Evolutionary conservation across 2,888 invertebrate genomes (phyloP).

Genomic region (Drosophila histrio): DNA sequence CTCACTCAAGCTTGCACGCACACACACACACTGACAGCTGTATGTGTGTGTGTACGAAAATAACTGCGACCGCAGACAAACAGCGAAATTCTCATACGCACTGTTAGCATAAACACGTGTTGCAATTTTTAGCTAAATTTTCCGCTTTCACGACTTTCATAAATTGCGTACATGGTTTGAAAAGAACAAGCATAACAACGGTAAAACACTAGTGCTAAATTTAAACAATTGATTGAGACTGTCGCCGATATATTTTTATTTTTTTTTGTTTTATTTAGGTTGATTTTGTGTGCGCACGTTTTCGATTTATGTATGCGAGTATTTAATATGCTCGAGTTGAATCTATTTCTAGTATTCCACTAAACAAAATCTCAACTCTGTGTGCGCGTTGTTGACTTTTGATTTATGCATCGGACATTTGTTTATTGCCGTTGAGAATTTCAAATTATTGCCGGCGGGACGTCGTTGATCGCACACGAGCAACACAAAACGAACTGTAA

Average conservation of each 20-base stretch:
- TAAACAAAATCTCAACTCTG: slow-evolving; percentile 1
- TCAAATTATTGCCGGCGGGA: slow-evolving; percentile 43
- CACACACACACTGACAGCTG: not conserved
- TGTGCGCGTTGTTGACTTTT: slow-evolving; percentile 31
- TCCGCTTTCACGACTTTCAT: slow-evolving; percentile 53
- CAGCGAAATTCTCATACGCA: slow-evolving; percentile 65
- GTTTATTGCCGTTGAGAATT: slow-evolving; percentile 52
- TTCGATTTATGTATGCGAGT: slow-evolving; percentile 44
- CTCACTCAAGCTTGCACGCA: slow-evolving; percentile 35
- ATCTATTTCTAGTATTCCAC: slow-evolving; percentile 39
- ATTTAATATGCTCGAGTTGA: slow-evolving; percentile 33
- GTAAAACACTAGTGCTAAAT: slow-evolving; percentile 33
- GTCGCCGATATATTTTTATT: slow-evolving; percentile 51
- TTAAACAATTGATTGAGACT: slow-evolving; percentile 52
- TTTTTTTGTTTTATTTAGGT: no score
- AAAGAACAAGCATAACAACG: slow-evolving; percentile 25
- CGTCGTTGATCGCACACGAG: slow-evolving; percentile 22
- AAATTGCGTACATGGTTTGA: slow-evolving; percentile 48
- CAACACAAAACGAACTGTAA: slow-evolving; percentile 14
- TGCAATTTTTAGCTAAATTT: slow-evolving; percentile 61
- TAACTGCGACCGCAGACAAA: slow-evolving; percentile 40
- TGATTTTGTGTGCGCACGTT: slow-evolving; percentile 48
- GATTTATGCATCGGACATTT: slow-evolving; percentile 63
- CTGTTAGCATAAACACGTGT: slow-evolving; percentile 73
- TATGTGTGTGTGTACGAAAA: slow-evolving; percentile 42